A percentile compares a stretch with the other conserved stretches of the same genome.
Evolutionary conservation across 2,888 invertebrate species (phyloP).

Genomic region (Amiota communis): DNA sequence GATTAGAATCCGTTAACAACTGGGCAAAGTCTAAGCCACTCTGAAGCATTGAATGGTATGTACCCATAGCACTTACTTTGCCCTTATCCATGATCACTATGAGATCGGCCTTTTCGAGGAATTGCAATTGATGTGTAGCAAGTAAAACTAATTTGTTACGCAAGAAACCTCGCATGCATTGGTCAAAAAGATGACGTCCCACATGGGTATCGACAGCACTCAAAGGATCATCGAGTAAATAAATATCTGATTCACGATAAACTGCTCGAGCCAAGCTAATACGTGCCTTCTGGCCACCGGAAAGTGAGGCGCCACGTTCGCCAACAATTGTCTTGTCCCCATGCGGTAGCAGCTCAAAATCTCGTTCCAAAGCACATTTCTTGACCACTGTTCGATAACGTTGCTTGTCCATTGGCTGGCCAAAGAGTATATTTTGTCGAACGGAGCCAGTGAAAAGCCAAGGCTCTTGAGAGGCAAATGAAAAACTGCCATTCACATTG

Average conservation of each 20-base stretch:
- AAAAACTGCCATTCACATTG: slow-evolving; percentile 77
- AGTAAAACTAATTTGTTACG: slow-evolving; percentile 81
- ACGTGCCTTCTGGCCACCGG: slow-evolving; percentile 91
- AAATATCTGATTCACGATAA: slow-evolving; percentile 89
- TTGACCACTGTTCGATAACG: slow-evolving; percentile 76
- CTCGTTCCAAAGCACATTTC: slow-evolving; percentile 75
- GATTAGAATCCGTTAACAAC: slow-evolving; percentile 75
- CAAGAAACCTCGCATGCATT: slow-evolving; percentile 74
- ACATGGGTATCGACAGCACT: slow-evolving; percentile 94
- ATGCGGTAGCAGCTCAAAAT: slow-evolving; percentile 76
- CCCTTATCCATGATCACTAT: slow-evolving; percentile 73
- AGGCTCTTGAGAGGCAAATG: slow-evolving; percentile 88
- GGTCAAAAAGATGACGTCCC: slow-evolving; percentile 88
- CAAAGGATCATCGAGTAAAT: slow-evolving; percentile 91
- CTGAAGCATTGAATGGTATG: slow-evolving; percentile 81
- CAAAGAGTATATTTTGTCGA: slow-evolving; percentile 78
- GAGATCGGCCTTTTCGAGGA: slow-evolving; percentile 79
- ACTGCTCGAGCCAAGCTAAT: slow-evolving; percentile 91
- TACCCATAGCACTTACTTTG: slow-evolving; percentile 76
- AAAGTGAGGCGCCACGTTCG: slow-evolving; percentile 87
- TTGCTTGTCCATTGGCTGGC: slow-evolving; percentile 76
- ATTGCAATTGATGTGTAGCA: slow-evolving; percentile 90
- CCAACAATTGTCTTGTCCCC: slow-evolving; percentile 81
- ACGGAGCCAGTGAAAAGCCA: slow-evolving; percentile 85
- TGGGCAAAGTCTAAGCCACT: slow-evolving; percentile 86